Evolutionary conservation across 2,113 vertebrate species (phyloP).

Genomic region (Todiramphus chloris): DNA sequence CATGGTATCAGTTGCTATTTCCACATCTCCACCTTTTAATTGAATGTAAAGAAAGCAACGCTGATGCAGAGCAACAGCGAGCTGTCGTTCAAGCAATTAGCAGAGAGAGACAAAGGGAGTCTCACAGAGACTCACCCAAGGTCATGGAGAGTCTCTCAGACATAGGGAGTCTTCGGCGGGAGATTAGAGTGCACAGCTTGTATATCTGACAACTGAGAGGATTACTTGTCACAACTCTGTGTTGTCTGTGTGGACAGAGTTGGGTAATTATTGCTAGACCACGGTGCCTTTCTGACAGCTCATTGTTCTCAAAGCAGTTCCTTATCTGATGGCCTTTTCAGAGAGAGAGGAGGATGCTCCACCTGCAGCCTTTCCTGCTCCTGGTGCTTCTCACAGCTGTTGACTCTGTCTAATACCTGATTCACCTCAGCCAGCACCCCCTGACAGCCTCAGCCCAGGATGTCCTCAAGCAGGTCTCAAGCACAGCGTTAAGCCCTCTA

Average conservation of each 20-base stretch:
- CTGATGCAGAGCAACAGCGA: neutral
- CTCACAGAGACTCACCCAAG: neutral
- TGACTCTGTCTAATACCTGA: neutral
- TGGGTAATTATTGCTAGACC: neutral
- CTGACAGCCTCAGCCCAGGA: neutral
- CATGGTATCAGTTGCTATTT: neutral
- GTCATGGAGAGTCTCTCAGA: neutral
- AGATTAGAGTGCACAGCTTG: neutral
- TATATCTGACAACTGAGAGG: neutral
- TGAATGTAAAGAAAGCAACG: neutral
- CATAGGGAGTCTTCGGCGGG: rapidly evolving
- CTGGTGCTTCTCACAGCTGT: neutral
- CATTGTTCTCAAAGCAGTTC: neutral
- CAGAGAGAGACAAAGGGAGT: neutral
- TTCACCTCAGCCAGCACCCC: neutral
- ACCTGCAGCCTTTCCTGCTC: neutral
- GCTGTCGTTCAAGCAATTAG: neutral
- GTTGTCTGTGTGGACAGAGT: neutral
- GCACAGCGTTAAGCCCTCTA: neutral
- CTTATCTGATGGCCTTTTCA: neutral
- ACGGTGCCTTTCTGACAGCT: neutral
- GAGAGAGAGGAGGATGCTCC: neutral
- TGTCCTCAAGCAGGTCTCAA: neutral
- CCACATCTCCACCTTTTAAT: neutral
- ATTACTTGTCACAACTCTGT: neutral